Conservation (phyloP, 2,113 vertebrate genomes). For the Chloropsis cyanopogon region DNA sequence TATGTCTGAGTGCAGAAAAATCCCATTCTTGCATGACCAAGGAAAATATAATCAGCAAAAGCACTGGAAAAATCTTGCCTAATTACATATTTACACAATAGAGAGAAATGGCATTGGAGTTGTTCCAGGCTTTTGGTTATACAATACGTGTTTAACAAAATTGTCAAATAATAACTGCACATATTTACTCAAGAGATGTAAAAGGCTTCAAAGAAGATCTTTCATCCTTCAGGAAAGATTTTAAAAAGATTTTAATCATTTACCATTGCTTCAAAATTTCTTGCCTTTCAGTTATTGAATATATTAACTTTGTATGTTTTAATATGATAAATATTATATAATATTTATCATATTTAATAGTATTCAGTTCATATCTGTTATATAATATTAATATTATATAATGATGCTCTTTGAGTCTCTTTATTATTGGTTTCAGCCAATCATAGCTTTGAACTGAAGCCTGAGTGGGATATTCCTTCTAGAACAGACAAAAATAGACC, state of each 20-base stretch:
- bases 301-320: neutral
- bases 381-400: neutral
- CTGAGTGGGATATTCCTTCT: neutral
- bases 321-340: neutral
- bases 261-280: neutral
- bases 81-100: constrained; percentile 56
- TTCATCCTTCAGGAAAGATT: neutral
- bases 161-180: constrained; percentile 26
- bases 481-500: neutral
- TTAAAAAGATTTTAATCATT: neutral
- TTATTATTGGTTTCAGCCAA: neutral
- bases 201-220: constrained; percentile 36
- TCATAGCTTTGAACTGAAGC: neutral
- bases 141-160: constrained; percentile 44
- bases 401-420: neutral
- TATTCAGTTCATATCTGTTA: neutral
- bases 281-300: neutral
- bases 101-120: constrained; percentile 23
- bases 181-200: constrained; percentile 40
- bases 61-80: constrained; percentile 13
- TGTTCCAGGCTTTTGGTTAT: constrained; percentile 37
- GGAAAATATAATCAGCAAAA: constrained; percentile 34
- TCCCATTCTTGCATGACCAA: neutral
- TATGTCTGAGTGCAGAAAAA: neutral
- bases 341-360: neutral